These are phyloP conservation scores for Meloe dianella DNA, from an alignment of 2,888 invertebrate genomes.

Conservation along the genomic window DNA sequence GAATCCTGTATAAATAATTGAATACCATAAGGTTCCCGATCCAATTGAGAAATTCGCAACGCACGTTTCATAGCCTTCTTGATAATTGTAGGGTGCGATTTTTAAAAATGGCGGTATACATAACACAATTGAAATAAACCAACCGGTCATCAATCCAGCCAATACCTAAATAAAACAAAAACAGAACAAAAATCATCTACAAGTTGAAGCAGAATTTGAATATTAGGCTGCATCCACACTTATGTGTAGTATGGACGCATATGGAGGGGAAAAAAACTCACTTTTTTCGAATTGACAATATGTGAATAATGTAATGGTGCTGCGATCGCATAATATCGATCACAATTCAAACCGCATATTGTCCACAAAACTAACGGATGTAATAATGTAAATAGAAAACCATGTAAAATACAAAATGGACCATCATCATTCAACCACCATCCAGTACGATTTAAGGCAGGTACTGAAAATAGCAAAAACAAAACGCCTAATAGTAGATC, in stretches of 20 bases:
- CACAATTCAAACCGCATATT: slow-evolving; percentile 79
- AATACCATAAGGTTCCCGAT: slow-evolving; percentile 68
- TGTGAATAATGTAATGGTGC: slow-evolving; percentile 81
- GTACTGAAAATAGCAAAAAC: slow-evolving; percentile 65
- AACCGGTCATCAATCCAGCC: slow-evolving; percentile 71
- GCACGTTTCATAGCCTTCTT: slow-evolving; percentile 68
- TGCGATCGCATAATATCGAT: slow-evolving; percentile 80
- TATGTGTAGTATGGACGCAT: not conserved
- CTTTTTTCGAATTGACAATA: slow-evolving; percentile 75
- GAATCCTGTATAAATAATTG: slow-evolving; percentile 68
- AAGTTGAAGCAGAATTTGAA: too few species aligned
- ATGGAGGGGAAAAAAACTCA: slow-evolving; percentile 49
- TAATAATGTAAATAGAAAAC: slow-evolving; percentile 72
- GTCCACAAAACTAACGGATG: slow-evolving; percentile 81
- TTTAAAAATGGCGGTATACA: slow-evolving; percentile 70
- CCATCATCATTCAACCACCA: slow-evolving; percentile 62
- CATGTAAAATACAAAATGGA: slow-evolving; percentile 68
- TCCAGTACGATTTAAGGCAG: slow-evolving; percentile 58
- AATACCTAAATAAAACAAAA: slow-evolving; percentile 62
- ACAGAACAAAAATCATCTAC: too few species aligned
- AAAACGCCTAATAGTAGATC: slow-evolving; percentile 71
- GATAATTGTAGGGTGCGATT: slow-evolving; percentile 65
- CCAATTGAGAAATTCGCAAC: slow-evolving; percentile 72
- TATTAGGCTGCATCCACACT: too few species aligned
- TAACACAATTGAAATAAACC: slow-evolving; percentile 69